Conservation (phyloP, 2,888 invertebrate genomes). For the Pristionchus fissidentatus region DNA sequence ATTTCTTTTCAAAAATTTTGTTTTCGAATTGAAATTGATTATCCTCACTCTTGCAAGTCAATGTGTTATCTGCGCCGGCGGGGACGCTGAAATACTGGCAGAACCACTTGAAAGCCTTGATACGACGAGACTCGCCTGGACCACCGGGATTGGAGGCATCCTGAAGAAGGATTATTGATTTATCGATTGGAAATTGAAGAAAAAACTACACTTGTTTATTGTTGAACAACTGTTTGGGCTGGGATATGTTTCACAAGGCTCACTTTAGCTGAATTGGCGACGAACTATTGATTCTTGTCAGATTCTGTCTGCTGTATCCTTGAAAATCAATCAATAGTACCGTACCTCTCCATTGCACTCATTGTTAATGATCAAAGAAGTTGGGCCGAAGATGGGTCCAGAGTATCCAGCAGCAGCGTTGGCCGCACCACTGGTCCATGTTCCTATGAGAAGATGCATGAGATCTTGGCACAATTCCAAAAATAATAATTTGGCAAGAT, state of each 20-base stretch:
- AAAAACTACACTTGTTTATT: too few relatives aligned
- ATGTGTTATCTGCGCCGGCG: slow-evolving; percentile 53
- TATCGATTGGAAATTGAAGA: neutral
- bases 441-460: slow-evolving; percentile 57
- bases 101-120: slow-evolving; percentile 74
- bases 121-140: slow-evolving; percentile 69
- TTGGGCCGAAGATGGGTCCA: slow-evolving; percentile 70
- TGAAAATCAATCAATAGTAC: neutral
- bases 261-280: neutral
- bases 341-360: slow-evolving; percentile 68
- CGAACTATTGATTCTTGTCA: neutral
- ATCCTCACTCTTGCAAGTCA: slow-evolving; percentile 61
- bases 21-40: neutral
- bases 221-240: too few relatives aligned
- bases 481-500: too few relatives aligned
- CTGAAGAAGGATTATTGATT: neutral
- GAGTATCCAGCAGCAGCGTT: slow-evolving; percentile 63
- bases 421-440: slow-evolving; percentile 62
- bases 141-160: slow-evolving; percentile 54
- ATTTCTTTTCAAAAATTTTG: neutral
- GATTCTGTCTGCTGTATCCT: neutral
- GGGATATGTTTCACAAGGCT: neutral
- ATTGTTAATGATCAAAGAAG: slow-evolving; percentile 69
- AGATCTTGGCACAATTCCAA: too few relatives aligned
- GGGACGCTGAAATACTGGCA: slow-evolving; percentile 66